These are phyloP conservation scores for Pteropus rufus DNA, from an alignment of 2,797 vertebrate genomes.

Conservation along the genomic window DNA sequence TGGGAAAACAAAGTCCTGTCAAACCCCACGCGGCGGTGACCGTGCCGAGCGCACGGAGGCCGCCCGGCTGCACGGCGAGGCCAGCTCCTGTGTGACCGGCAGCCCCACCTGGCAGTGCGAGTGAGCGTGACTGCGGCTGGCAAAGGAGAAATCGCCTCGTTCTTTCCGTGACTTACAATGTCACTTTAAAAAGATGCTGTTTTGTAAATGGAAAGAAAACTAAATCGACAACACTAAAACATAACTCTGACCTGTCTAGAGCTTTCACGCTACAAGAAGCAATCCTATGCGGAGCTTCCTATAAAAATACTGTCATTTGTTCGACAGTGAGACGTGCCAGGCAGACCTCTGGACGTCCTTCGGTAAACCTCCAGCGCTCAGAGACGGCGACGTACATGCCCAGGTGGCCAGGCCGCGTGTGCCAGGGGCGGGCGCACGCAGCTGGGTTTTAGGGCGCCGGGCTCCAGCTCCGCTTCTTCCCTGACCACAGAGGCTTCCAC, in stretches of 20 bases:
- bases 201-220: not conserved
- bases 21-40: not conserved
- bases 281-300: not conserved
- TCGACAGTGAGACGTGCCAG: not conserved
- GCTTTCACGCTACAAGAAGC: not conserved
- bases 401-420: not conserved
- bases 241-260: not conserved
- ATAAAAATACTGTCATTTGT: not conserved
- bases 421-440: not conserved
- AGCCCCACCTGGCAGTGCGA: too few relatives aligned
- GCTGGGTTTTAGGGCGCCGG: not conserved
- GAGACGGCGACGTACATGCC: not conserved
- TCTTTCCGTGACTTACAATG: not conserved
- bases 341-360: not conserved
- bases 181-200: not conserved
- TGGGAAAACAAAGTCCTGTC: not conserved
- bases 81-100: too few relatives aligned
- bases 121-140: too few relatives aligned
- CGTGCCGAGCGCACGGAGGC: not conserved
- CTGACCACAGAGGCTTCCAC: too few relatives aligned
- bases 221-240: not conserved
- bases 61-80: too few relatives aligned
- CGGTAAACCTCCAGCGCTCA: not conserved
- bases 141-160: too few relatives aligned
- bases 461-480: too few relatives aligned